A percentile compares a stretch with the other conserved stretches of the same genome.
Conservation (phyloP, 2,888 invertebrate species). For the Hymenopus coronatus region DNA sequence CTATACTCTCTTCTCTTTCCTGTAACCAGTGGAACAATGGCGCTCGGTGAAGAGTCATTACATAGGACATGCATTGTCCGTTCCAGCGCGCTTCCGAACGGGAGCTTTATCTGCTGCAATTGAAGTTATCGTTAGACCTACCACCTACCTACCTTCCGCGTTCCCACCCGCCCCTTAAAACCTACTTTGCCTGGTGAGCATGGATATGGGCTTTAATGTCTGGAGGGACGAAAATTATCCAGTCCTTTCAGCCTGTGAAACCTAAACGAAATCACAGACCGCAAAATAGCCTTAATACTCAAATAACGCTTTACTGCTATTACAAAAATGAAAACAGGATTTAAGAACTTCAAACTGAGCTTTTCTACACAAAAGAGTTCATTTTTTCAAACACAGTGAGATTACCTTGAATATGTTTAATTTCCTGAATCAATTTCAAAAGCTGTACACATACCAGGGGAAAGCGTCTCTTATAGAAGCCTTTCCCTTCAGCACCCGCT, state of each 20-base stretch:
- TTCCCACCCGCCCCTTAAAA: not conserved
- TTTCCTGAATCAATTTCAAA: too few relatives aligned
- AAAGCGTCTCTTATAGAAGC: too few relatives aligned
- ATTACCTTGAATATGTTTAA: too few relatives aligned
- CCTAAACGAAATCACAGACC: not conserved
- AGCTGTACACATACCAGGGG: too few relatives aligned
- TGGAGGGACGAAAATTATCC: not conserved
- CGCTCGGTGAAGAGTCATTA: slow-evolving; percentile 1
- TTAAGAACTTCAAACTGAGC: too few relatives aligned
- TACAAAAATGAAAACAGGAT: not conserved
- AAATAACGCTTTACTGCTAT: not conserved
- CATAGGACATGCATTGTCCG: not conserved
- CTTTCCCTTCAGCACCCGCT: too few relatives aligned
- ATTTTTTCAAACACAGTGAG: too few relatives aligned
- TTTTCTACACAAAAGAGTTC: too few relatives aligned
- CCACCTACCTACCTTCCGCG: not conserved
- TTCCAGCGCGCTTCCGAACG: not conserved
- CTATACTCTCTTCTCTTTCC: not conserved
- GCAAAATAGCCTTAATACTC: not conserved
- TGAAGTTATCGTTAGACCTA: slow-evolving; percentile 24
- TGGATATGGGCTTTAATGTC: not conserved
- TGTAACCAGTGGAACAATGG: slow-evolving; percentile 5
- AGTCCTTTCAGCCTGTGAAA: not conserved
- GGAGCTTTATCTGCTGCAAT: slow-evolving; percentile 27
- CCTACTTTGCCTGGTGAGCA: not conserved